Conservation (phyloP, 2,888 invertebrate species). For the Sphaerophoria rueppellii region DNA sequence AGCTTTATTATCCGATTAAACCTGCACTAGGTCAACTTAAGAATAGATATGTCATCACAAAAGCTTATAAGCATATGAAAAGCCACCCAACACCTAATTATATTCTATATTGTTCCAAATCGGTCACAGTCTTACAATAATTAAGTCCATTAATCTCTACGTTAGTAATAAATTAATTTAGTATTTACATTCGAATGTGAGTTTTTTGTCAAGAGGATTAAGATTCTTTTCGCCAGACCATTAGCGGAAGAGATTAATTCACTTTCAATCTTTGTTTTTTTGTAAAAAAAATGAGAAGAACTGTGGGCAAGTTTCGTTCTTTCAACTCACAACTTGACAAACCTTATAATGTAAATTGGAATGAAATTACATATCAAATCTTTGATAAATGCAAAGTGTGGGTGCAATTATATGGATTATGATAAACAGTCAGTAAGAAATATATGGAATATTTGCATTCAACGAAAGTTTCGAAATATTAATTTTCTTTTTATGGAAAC, state of each 20-base stretch:
- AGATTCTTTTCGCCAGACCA: background rate
- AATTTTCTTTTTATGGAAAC: no score
- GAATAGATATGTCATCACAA: conserved; percentile 9
- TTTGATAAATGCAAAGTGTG: no score
- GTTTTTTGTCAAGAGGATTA: background rate
- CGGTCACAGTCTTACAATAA: conserved; percentile 27
- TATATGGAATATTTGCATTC: no score
- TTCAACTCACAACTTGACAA: conserved; percentile 24
- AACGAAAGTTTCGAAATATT: no score
- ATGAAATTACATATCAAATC: no score
- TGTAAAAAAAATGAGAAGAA: conserved; percentile 4
- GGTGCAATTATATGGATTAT: no score
- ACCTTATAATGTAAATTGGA: conserved; percentile 29
- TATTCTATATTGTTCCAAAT: conserved; percentile 34
- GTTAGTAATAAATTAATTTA: conserved; percentile 11
- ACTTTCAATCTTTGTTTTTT: conserved; percentile 5
- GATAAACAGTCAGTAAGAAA: no score
- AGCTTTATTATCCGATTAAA: background rate
- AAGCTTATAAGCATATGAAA: conserved; percentile 15
- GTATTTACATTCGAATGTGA: conserved; percentile 22
- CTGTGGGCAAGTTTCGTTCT: conserved; percentile 1
- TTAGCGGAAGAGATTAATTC: conserved; percentile 51
- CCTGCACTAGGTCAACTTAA: conserved; percentile 32
- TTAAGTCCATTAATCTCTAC: conserved; percentile 22
- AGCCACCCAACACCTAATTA: conserved; percentile 23